Percentiles rank a stretch among this genome's conserved stretches.
These are phyloP conservation scores for Lagopus leucura DNA, from an alignment of 2,113 vertebrate species.

Conservation along the genomic window DNA sequence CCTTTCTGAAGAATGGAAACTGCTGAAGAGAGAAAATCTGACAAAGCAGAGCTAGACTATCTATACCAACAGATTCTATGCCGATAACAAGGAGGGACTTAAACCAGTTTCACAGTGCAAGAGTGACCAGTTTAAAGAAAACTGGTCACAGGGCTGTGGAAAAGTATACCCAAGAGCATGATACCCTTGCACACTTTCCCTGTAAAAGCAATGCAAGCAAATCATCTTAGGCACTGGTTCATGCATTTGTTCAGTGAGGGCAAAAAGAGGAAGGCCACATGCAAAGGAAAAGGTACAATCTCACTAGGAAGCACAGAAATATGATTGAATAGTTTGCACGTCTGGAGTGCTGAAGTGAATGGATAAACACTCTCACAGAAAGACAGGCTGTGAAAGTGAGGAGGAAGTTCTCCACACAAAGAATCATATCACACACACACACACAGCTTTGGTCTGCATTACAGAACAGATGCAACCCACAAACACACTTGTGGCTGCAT, in stretches of 20 bases:
- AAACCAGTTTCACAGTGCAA: not conserved
- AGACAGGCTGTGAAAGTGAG: not conserved
- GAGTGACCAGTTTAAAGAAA: no score
- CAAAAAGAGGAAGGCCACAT: not conserved
- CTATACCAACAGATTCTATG: not conserved
- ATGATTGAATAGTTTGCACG: not conserved
- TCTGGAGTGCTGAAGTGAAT: not conserved
- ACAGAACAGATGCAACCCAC: not conserved
- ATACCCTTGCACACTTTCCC: not conserved
- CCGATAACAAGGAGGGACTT: not conserved
- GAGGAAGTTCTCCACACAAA: not conserved
- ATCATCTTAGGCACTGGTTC: not conserved
- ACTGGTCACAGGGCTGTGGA: not conserved
- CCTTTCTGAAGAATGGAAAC: not conserved
- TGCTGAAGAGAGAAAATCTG: not conserved
- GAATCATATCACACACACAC: fast-evolving
- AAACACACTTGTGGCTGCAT: not conserved
- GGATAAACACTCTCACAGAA: not conserved
- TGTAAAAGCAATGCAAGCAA: not conserved
- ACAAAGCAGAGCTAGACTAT: no score
- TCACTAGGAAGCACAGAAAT: not conserved
- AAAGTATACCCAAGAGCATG: not conserved
- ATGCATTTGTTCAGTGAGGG: no score
- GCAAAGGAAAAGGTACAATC: not conserved
- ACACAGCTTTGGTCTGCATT: not conserved